phyloP scores from a whole-genome alignment of 2,797 vertebrate species.

The Gallinago nigripennis region DNA sequence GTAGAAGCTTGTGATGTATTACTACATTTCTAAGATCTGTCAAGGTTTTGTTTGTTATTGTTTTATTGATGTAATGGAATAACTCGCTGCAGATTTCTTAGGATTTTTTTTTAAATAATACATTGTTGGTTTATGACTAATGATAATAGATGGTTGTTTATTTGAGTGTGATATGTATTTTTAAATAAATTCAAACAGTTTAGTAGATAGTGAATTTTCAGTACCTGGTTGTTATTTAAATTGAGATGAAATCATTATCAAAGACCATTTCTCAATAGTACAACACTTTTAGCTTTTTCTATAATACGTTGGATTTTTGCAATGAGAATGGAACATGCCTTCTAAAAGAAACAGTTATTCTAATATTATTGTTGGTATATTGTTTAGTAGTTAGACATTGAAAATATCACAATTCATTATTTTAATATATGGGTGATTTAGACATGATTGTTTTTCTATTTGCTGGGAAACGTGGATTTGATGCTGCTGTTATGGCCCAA shows the following conservation, averaged over 20 bases:
- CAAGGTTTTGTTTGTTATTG: background rate
- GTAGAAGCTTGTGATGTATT: background rate
- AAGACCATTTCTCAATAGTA: background rate
- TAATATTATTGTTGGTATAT: background rate
- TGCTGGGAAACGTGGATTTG: background rate
- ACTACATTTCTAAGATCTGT: background rate
- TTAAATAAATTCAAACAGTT: background rate
- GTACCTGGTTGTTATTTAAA: background rate
- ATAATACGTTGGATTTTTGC: background rate
- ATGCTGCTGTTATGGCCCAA: background rate
- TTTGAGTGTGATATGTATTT: background rate
- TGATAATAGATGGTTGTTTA: background rate
- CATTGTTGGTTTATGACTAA: background rate
- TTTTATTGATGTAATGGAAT: background rate
- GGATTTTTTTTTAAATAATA: background rate
- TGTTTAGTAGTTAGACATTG: background rate
- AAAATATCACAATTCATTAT: background rate
- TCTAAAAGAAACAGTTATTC: background rate
- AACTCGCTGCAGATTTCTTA: background rate
- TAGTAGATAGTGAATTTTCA: background rate
- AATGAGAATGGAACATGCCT: background rate
- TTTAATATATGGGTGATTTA: background rate
- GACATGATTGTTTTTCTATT: background rate
- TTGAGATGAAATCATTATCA: background rate
- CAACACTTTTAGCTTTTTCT: background rate